Percentiles rank a stretch among this genome's conserved stretches.
Conservation (phyloP, 1,140 invertebrate genomes). For the Apolygus lucorum region DNA sequence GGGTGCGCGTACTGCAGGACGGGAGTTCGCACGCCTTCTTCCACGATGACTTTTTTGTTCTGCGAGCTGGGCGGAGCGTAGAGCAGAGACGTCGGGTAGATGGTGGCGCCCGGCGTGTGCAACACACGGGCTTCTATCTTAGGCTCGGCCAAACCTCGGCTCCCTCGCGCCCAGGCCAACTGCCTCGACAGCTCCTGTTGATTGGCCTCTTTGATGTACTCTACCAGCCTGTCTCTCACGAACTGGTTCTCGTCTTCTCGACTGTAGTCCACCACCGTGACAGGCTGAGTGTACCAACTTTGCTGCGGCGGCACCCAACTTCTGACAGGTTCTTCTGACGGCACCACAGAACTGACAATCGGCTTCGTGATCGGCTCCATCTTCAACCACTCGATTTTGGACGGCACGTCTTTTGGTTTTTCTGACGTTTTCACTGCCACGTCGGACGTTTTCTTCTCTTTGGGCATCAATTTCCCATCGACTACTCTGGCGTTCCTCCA, state of each 20-base stretch:
- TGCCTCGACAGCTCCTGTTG: conserved; percentile 46
- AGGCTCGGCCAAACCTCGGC: conserved; percentile 32
- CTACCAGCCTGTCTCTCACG: conserved; percentile 38
- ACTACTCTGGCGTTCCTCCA: conserved; percentile 81
- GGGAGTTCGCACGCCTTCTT: conserved; percentile 58
- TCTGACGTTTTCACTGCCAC: not conserved
- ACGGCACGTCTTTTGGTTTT: not conserved
- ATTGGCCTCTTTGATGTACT: conserved; percentile 55
- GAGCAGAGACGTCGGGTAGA: conserved; percentile 52
- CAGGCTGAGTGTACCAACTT: not conserved
- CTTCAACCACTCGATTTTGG: conserved; percentile 29
- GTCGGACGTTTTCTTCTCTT: conserved; percentile 28
- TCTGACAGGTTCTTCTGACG: not conserved
- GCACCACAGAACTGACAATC: not conserved
- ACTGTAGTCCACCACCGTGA: not conserved
- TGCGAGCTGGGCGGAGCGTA: conserved; percentile 45
- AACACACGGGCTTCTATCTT: conserved; percentile 58
- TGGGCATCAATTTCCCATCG: conserved; percentile 54
- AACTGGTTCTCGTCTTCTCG: conserved; percentile 25
- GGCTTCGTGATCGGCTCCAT: conserved; percentile 27
- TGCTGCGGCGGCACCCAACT: not conserved
- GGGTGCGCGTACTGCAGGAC: conserved; percentile 69
- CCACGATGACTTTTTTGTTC: conserved; percentile 42
- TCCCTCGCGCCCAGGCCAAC: conserved; percentile 17
- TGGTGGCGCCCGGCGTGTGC: conserved; percentile 51